Base-by-base conservation (phyloP, 2,888 invertebrate species). In the Criorhina ranunculi region DNA sequence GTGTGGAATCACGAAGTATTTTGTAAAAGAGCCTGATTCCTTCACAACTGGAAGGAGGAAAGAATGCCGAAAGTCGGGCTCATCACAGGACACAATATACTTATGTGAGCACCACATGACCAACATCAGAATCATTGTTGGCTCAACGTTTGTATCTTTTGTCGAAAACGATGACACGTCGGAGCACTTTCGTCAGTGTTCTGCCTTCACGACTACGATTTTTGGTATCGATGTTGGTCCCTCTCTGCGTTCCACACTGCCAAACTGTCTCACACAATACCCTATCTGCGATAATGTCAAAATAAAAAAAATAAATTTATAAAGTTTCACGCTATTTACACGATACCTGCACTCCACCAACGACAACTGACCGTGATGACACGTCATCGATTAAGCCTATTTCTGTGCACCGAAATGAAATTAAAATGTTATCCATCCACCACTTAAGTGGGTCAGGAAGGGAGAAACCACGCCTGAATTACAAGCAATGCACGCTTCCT, bases 361-460 rank as follows among this genome's bases (percentile, higher is more conserved):
- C 33, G 7, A 49, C n/a, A n/a, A 51, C 70, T 66, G 64, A 57
- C 81, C 57, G 76, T 70, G 81, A 82, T 82, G 82, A 82, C 70
- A 70, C 70, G 76, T 81, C 81, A 70, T 81, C 69, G 76, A 70
- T 81, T 81, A 81, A 76, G 76, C 66, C 51, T 59, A 66, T 79
- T 59, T 66, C 55, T 53, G 42, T 55, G 55, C 70, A 29, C 51
- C 57, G 49, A 81, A 70, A 70, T 31, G 62, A 73, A 78, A 78
- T 78, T 78, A 78, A 78, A 82, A 82, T 78, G 72, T 69, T 24
- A 69, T 62, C 62, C 67, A 75, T 64, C 53, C 67, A 79, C 51
- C 51, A 60, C 60, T 53, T 66, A 77, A 59, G 19, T 83, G 55
- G 78, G 73, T 83, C 82, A 78, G 35, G 64, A 31, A 33, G 37